Evolutionary conservation across 2,113 vertebrate genomes (phyloP).

Genomic region (Oriolus oriolus): DNA sequence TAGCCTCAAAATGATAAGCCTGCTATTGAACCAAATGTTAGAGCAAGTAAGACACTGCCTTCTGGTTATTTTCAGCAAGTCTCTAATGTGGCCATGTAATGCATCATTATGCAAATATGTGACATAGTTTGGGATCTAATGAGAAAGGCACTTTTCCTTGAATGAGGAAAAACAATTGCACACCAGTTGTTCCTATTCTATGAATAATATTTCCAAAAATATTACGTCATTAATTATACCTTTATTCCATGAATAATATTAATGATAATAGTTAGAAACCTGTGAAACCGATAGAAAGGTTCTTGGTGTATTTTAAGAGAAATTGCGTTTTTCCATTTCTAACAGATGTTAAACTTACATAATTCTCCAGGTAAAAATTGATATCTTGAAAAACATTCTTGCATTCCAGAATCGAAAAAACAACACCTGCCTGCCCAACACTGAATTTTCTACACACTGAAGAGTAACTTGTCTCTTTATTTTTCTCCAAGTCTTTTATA

Average conservation of each 20-base stretch:
- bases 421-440: background rate
- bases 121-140: background rate
- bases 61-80: background rate
- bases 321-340: background rate
- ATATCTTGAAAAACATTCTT: background rate
- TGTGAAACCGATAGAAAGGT: background rate
- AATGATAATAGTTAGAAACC: background rate
- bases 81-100: background rate
- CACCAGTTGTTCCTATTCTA: background rate
- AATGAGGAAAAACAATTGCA: background rate
- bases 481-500: background rate
- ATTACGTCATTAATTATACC: background rate
- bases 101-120: background rate
- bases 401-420: background rate
- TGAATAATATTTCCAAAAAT: slow-evolving; percentile 26
- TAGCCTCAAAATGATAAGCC: background rate
- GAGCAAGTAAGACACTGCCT: background rate
- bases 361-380: background rate
- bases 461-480: background rate
- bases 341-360: background rate
- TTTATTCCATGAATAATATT: background rate
- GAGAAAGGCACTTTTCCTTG: background rate
- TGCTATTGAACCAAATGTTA: background rate
- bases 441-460: background rate
- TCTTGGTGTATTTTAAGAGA: background rate